A percentile compares a stretch with the other conserved stretches of the same genome.
Evolutionary conservation across 2,797 vertebrate species (phyloP).

Genomic region (Callimico goeldii): DNA sequence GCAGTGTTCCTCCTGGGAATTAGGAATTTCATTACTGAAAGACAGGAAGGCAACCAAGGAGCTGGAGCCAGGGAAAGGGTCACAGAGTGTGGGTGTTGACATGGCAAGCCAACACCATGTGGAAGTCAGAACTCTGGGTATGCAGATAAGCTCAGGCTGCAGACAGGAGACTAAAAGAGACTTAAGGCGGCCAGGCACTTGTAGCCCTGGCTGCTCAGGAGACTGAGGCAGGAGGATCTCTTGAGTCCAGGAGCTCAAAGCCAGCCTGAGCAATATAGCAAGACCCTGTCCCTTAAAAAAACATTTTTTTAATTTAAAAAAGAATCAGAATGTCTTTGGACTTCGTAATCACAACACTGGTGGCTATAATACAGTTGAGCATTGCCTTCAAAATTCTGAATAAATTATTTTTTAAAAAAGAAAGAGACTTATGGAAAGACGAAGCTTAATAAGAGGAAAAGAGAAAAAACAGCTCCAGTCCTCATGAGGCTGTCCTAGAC

Average conservation of each 20-base stretch:
- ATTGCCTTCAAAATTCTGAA: neutral
- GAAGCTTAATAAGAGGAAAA: neutral
- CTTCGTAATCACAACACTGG: neutral
- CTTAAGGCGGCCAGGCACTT: neutral
- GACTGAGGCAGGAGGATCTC: neutral
- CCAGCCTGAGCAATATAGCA: neutral
- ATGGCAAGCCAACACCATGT: neutral
- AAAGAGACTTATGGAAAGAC: neutral
- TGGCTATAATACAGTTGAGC: neutral
- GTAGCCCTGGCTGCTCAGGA: neutral
- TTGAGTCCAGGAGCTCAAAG: neutral
- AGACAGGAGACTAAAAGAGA: neutral
- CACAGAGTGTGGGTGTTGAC: rapidly evolving
- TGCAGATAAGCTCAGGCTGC: too few species aligned
- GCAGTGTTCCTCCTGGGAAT: neutral
- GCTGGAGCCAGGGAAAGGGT: too few species aligned
- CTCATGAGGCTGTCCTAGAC: too few species aligned
- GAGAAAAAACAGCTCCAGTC: rapidly evolving
- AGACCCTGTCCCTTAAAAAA: neutral
- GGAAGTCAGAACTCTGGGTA: rapidly evolving
- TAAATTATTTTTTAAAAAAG: neutral
- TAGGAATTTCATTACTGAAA: neutral
- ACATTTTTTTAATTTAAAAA: neutral
- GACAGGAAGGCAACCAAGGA: neutral
- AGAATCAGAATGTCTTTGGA: neutral